Evolutionary conservation across 2,113 vertebrate genomes (phyloP), one percentile per base, ranked within the genome.

Genomic region (Hypanus sabinus): DNA sequence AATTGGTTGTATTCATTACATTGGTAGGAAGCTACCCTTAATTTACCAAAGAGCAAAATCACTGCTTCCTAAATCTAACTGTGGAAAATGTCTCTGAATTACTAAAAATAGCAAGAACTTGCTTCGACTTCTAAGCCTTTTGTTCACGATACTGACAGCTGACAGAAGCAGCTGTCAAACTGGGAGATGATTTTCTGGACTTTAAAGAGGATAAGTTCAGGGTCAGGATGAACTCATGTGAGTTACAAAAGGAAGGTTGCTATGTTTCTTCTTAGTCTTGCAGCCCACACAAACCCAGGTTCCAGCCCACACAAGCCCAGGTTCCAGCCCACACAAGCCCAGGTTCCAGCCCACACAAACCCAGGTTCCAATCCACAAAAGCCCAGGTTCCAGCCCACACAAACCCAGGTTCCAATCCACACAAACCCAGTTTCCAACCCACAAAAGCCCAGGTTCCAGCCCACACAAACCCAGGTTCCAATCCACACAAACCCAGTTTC

Each of bases 101-200:
- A 73, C 90, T 93, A 93, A 93, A 93, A 93, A 93, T 93, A 93
- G 90, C 62, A 93, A 93, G 90, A 73, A 93, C 68, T 62, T 91
- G 88, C 88, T 91, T 91, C 33, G 4, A 93, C 68, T 93, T 73
- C 65, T 71, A 93, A 73, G 71, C n/a, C 90, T 93, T 93, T 93
- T 93, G 90, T 93, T 93, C 90, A 36, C 33, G 46, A 46, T 24
- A 27, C 90, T 73, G 36, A 33, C 90, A 93, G 90, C 90, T 93
- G 90, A 93, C 90, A 93, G 90, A 71, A 73, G 46, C 90, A 93
- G 90, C 90, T 93, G 90, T 93, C 90, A 93, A 93, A 93, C 70
- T 93, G 33, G 68, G 70, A 65, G 90, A 93, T 93, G 68, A 71
- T 71, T 93, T 71, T 93, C 20, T 27, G 65, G 33, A 36, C 90